Base-by-base conservation (phyloP, 1,140 invertebrate species). In the Leptinotarsa defecta region DNA sequence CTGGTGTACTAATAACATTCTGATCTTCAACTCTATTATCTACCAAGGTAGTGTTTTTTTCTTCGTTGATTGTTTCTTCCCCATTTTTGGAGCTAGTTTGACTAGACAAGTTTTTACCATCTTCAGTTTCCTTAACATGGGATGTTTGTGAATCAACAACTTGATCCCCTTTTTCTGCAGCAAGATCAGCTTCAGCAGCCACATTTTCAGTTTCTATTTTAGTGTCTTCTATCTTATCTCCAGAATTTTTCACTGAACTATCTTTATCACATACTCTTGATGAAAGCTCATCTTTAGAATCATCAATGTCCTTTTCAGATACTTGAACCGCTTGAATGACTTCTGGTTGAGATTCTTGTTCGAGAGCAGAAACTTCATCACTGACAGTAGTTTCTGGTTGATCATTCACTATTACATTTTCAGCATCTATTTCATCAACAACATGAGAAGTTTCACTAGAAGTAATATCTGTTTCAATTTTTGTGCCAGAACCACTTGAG, bases 211-310 rank as follows among this genome's bases (percentile, higher is more conserved):
- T 24, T 15, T 24, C 19, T 20, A 24, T 24, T 19, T 67, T 19
- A 34, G 34, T 24, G 22, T 15, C 64, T 24, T 67, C 64, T 67
- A 20, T 67, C 1, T 24, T 22, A 19, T 67, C 24, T 67, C 34
- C 64, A 67, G 19, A 15, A 24, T 34, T 34, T 34, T 34, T 34
- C 34, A 4, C 57, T 52, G 57, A 61, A 73, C 17, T 43, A n/a
- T 65, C 34, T 70, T 52, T 4, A 64, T 63, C 71, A 43, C 34
- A 43, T 72, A 67, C 20, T 71, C 8, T 48, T 17, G 34, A 17
- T 71, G 68, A 17, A n/a, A n/a, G 5, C 43, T 52, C 52, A 49
- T 72, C 3, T 19, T 62, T 24, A n/a, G 27, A 11, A 57, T 61
- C 22, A 62, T 63, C 57, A 24, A 24, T 24, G 57, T 63, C 49